Conservation (phyloP, 1,140 invertebrate genomes). For the Diprion similis region DNA sequence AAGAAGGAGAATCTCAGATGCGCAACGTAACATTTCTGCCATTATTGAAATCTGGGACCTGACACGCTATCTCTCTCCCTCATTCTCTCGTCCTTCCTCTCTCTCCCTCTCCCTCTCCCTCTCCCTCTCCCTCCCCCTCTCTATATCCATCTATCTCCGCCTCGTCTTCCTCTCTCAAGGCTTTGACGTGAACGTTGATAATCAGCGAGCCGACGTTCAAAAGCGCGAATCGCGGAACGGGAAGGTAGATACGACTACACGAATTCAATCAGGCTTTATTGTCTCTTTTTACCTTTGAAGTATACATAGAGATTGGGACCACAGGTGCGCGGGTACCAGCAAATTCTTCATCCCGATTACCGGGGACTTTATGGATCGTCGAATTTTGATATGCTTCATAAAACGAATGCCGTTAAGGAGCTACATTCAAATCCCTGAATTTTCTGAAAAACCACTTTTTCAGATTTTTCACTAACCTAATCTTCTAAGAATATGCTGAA, state of each 20-base stretch:
- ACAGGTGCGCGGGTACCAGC: background rate
- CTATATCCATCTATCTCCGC: slow-evolving; percentile 2
- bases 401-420: too few relatives aligned
- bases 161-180: background rate
- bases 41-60: background rate
- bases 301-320: background rate
- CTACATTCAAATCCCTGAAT: too few relatives aligned
- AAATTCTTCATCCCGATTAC: background rate
- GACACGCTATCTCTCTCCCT: background rate
- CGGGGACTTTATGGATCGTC: too few relatives aligned
- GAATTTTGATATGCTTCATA: too few relatives aligned
- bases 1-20: background rate
- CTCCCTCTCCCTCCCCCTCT: background rate
- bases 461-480: too few relatives aligned
- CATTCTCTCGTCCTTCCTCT: background rate
- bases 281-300: background rate
- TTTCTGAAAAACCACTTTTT: too few relatives aligned
- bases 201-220: background rate
- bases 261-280: slow-evolving; percentile 1
- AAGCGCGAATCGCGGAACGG: background rate
- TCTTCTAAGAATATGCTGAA: too few relatives aligned
- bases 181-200: background rate
- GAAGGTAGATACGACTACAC: background rate
- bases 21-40: background rate
- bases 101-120: background rate